Base-by-base conservation (phyloP, 2,888 invertebrate species). In the Caenorhabditis virilis region DNA sequence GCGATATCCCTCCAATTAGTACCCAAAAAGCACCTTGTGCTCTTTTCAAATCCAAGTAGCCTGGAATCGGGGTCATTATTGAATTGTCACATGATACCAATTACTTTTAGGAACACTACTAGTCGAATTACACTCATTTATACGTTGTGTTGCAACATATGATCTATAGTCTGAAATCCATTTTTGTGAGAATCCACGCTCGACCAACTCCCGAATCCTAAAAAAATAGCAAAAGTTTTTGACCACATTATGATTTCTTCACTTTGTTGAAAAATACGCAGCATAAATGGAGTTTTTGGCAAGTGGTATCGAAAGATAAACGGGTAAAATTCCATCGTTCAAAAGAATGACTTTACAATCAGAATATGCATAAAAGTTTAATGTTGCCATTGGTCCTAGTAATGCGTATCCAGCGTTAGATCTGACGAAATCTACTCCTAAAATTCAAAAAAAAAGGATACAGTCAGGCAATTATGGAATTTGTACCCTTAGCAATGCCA, bases 21-120 rank as follows among this genome's bases (percentile, higher is more conserved):
- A 78, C 64, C 78, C 78, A 78, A 49, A 78, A 78, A 9, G 78
- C 78, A n/a, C 78, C 78, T 55, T 78, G 78, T 0, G 78, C 72
- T 49, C 69, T 49, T 45, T 62, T 67, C 39, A 78, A 50, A 48
- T 73, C 72, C 16, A 78, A 46, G 35, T 73, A 72, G 35, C 69
- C 76, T 70, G 47, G 39, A 69, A 43, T 16, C 18, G 5, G 6
- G 33, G 1, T 18, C 22, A 3, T 4, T 18, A 7, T 15, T 35
- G 20, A 35, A 18, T 13, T 15, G 2, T 9, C 7, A 33, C 20
- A 15, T 22, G 13, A 9, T 15, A 18, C 5, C 30, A 3, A 42
- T 26, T 6, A 58, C 69, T 65, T 22, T 67, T 64, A 2, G 60
- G 51, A n/a, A 59, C 67, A 1, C 25, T 50, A 11, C 54, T 59